phyloP scores from a whole-genome alignment of 2,113 vertebrate species.

The Atrichornis clamosus region DNA sequence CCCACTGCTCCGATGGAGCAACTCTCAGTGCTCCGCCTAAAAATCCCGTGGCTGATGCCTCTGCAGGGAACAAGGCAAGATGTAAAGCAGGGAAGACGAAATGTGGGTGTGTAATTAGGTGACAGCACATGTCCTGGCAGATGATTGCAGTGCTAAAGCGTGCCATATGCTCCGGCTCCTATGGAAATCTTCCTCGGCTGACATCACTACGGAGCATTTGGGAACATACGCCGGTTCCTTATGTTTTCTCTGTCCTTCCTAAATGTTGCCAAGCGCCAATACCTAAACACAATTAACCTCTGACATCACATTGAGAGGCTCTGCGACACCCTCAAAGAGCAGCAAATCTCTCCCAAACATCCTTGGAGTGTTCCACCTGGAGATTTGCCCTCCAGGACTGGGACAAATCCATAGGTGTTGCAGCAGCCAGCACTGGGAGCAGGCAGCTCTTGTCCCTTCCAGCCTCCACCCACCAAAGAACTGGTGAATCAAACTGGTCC shows the following conservation, averaged over 20 bases:
- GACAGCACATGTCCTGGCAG: conserved; percentile 51
- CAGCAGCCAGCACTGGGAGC: neutral
- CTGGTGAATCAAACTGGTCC: neutral
- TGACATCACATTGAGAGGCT: neutral
- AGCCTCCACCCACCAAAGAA: neutral
- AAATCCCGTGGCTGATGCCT: neutral
- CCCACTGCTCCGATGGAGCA: neutral
- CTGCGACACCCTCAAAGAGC: neutral
- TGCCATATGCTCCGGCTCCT: conserved; percentile 57
- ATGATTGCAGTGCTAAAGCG: conserved; percentile 48
- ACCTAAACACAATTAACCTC: conserved; percentile 64
- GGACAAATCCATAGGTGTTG: neutral
- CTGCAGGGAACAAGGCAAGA: neutral
- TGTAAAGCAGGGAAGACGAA: conserved; percentile 18
- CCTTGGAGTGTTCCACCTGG: neutral
- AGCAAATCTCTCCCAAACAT: neutral
- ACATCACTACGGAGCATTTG: neutral
- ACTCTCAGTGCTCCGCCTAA: neutral
- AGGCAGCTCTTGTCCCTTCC: neutral
- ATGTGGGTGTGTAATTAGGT: conserved; percentile 45
- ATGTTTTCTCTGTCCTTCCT: conserved; percentile 6
- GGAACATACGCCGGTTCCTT: conserved; percentile 16
- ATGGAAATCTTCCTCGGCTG: conserved; percentile 27
- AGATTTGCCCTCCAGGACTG: neutral
- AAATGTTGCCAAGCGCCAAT: conserved; percentile 33